Conservation (phyloP, 2,888 invertebrate species). For the Acronicta aceris region DNA sequence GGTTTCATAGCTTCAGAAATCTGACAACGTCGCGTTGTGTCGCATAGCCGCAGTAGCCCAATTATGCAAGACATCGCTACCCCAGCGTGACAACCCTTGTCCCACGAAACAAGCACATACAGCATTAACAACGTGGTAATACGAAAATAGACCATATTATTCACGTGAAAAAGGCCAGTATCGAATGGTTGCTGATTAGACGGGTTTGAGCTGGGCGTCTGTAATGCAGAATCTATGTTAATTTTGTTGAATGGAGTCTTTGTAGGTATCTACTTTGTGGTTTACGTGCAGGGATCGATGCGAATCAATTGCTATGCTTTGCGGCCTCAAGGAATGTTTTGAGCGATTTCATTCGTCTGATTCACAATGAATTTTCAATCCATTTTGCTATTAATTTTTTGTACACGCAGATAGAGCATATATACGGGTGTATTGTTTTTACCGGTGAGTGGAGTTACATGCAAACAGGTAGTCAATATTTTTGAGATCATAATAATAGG, state of each 20-base stretch:
- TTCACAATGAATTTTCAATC: constrained; percentile 17
- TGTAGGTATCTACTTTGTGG: constrained; percentile 5
- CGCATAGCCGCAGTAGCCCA: constrained; percentile 15
- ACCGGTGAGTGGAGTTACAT: no score
- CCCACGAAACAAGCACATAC: not conserved
- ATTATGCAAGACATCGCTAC: constrained; percentile 24
- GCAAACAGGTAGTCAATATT: no score
- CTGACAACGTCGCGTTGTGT: constrained; percentile 26
- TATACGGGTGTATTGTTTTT: no score
- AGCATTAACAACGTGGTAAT: not conserved
- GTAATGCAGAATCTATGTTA: not conserved
- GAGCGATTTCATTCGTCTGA: constrained; percentile 13
- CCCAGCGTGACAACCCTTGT: not conserved
- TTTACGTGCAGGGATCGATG: not conserved
- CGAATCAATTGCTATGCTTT: constrained; percentile 30
- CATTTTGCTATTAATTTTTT: not conserved
- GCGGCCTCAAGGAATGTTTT: constrained; percentile 19
- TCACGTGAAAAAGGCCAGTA: not conserved
- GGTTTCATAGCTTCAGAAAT: constrained; percentile 15
- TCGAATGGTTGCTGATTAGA: not conserved
- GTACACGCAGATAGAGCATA: no score
- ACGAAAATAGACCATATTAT: not conserved
- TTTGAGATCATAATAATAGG: no score
- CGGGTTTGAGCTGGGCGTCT: not conserved
- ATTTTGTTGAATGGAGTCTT: constrained; percentile 3